Base-by-base conservation (phyloP, 2,113 vertebrate genomes). In the Prolemur simus region DNA sequence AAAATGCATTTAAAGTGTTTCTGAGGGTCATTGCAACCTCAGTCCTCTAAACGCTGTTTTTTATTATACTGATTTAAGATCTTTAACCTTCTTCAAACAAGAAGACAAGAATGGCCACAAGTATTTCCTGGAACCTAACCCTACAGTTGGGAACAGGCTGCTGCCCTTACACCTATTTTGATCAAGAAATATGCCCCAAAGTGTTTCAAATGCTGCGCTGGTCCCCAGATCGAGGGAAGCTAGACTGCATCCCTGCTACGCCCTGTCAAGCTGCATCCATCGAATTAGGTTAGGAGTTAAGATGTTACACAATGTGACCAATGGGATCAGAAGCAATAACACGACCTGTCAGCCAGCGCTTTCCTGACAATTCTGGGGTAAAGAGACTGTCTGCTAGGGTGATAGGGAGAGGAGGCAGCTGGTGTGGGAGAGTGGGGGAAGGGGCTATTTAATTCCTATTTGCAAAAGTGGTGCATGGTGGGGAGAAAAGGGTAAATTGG, bases 231-330 rank as follows among this genome's bases (percentile, higher is more conserved):
- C 86, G 29, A 0, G 11, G 5, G 82, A 83, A 73, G 56, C 60
- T 60, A 81, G 32, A 37, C 12, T 85, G 83, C 45, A 68, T 83
- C 77, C 78, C 77, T 58, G 49, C 63, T 96, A 95, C 2, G 58
- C 92, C 94, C 95, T 97, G 94, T 96, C 97, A 98, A 95, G 84
- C 87, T 96, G 8, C 82, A 98, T 98, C 76, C 80, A 96, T 97
- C 80, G 52, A 78, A 84, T 90, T 85, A 97, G 73, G 8, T 94
- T 97, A 69, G 25, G 42, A 91, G 78, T 97, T 91, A 97, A 97
- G 95, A 98, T n/a, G 60, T 91, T 98, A 97, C 47, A 86, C 52
- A 88, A 97, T 77, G 83, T 96, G 97, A 96, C 95, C 90, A 95
- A 96, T 23, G 80, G 54, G 92, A 98, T 97, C 96, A 97, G 97